Evolutionary conservation across 2,113 vertebrate species (phyloP).

Genomic region (Megaceryle maxima): DNA sequence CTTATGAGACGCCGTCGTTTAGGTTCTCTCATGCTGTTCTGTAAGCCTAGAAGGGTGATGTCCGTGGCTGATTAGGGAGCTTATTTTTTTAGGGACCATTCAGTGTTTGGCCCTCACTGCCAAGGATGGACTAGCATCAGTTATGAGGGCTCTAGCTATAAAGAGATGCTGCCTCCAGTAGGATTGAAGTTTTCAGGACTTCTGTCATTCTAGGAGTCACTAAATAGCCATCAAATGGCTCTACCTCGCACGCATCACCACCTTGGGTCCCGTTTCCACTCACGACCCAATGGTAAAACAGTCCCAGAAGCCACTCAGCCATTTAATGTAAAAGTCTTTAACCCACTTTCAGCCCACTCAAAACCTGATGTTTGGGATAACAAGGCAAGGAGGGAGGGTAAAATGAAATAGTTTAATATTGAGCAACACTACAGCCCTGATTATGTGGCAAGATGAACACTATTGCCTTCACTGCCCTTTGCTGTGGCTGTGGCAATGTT

Average conservation of each 20-base stretch:
- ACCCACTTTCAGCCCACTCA: neutral
- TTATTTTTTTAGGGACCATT: neutral
- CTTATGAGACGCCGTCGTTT: neutral
- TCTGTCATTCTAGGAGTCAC: neutral
- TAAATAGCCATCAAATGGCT: neutral
- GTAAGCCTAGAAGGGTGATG: neutral
- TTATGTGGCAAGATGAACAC: neutral
- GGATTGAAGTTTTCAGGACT: neutral
- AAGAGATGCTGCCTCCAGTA: neutral
- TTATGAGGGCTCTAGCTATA: neutral
- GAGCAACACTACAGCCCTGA: neutral
- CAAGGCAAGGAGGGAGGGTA: neutral
- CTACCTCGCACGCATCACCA: neutral
- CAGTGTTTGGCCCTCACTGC: neutral
- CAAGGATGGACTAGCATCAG: neutral
- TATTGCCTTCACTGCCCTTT: neutral
- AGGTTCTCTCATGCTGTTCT: neutral
- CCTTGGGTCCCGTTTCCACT: neutral
- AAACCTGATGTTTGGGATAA: neutral
- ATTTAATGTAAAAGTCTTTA: neutral
- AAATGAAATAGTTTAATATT: neutral
- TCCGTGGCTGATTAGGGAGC: neutral
- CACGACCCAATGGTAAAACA: neutral
- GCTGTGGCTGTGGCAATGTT: neutral
- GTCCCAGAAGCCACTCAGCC: neutral